phyloP scores from a whole-genome alignment of 2,113 vertebrate species.

The Pelmatolapia mariae region DNA sequence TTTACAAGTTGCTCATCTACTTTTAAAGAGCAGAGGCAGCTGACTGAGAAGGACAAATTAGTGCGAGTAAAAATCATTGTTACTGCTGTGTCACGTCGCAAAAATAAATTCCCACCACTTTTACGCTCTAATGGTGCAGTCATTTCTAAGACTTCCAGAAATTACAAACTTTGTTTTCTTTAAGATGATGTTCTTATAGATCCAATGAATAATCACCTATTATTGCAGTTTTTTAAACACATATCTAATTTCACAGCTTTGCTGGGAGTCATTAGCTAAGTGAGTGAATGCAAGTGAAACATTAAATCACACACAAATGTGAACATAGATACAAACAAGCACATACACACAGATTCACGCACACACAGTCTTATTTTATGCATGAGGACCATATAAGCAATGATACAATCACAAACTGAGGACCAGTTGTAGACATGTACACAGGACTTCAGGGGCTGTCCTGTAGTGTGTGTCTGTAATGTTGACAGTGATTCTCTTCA shows the following conservation, averaged over 20 bases:
- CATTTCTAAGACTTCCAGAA: not conserved
- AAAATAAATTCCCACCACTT: not conserved
- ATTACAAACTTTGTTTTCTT: not conserved
- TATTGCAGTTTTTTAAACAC: not conserved
- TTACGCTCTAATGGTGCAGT: not conserved
- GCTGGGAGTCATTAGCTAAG: not conserved
- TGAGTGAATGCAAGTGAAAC: not conserved
- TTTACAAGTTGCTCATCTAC: not conserved
- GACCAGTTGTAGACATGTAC: not conserved
- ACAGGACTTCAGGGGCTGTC: not conserved
- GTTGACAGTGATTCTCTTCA: not conserved
- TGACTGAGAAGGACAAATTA: not conserved
- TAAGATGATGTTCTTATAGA: not conserved
- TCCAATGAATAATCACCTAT: not conserved
- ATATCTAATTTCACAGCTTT: not conserved
- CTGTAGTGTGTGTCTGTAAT: not conserved
- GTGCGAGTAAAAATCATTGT: not conserved
- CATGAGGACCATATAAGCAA: not conserved
- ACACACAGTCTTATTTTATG: not conserved
- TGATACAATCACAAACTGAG: not conserved
- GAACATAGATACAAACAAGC: not conserved
- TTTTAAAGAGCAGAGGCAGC: not conserved
- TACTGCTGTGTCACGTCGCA: not conserved
- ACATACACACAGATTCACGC: accelerated
- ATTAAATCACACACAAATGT: not conserved